These are phyloP conservation scores for Bombyx mori DNA, from an alignment of 1,140 invertebrate species.

Conservation along the genomic window DNA sequence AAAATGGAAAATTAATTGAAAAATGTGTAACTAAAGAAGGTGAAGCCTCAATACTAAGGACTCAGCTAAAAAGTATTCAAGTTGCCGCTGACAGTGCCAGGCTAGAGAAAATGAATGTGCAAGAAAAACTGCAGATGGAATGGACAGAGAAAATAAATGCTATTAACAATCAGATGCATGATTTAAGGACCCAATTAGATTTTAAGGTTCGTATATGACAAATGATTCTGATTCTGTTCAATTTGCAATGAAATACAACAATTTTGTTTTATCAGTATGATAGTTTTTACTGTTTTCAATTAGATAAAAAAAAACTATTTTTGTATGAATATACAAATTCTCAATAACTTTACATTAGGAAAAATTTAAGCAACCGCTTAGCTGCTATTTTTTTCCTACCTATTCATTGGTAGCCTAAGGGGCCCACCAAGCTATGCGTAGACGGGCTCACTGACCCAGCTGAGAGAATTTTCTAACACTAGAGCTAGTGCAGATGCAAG, in stretches of 20 bases:
- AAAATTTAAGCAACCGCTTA: too few relatives aligned
- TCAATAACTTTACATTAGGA: too few relatives aligned
- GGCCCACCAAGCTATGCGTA: too few relatives aligned
- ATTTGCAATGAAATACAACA: too few relatives aligned
- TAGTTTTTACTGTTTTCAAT: too few relatives aligned
- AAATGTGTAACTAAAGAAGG: conserved; percentile 65
- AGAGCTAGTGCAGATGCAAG: too few relatives aligned
- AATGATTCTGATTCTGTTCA: too few relatives aligned
- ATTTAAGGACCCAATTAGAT: conserved; percentile 55
- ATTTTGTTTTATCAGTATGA: too few relatives aligned
- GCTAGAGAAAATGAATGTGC: conserved; percentile 51
- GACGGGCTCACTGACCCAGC: too few relatives aligned
- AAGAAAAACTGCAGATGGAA: conserved; percentile 55
- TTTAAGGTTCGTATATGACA: conserved; percentile 42
- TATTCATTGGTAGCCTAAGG: too few relatives aligned
- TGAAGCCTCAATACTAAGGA: conserved; percentile 58
- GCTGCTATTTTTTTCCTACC: neutral
- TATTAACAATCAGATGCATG: conserved; percentile 43
- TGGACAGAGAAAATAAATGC: conserved; percentile 45
- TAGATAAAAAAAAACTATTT: too few relatives aligned
- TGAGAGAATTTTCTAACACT: neutral
- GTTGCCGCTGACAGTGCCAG: conserved; percentile 47
- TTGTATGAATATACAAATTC: too few relatives aligned
- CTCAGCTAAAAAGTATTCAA: conserved; percentile 55
- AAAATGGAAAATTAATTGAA: conserved; percentile 55